Percentiles rank a stretch among this genome's conserved stretches.
These are phyloP conservation scores for Oscheius sp. DNA, from an alignment of 2,888 invertebrate species.

Conservation along the genomic window DNA sequence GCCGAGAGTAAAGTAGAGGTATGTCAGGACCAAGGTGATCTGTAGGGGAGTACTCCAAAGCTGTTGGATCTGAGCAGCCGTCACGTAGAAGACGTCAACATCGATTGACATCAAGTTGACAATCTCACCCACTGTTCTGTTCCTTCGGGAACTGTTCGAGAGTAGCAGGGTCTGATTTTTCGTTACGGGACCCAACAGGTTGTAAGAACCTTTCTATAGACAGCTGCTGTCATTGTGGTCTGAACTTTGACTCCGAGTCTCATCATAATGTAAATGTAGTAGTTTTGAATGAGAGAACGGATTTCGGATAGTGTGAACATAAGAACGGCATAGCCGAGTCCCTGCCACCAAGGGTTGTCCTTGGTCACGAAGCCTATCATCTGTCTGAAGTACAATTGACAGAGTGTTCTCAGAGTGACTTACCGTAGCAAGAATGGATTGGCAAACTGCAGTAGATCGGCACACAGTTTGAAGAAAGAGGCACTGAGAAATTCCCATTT, in stretches of 20 bases:
- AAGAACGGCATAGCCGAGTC: conserved; percentile 66
- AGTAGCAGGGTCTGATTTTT: conserved; percentile 74
- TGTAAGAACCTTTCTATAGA: conserved; percentile 75
- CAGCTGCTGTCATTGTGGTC: conserved; percentile 75
- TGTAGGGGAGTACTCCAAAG: conserved; percentile 74
- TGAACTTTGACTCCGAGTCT: conserved; percentile 76
- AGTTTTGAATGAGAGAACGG: conserved; percentile 76
- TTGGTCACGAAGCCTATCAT: conserved; percentile 74
- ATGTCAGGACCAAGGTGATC: conserved; percentile 69
- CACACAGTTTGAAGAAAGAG: conserved; percentile 74
- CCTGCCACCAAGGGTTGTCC: conserved; percentile 65
- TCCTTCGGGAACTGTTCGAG: conserved; percentile 75
- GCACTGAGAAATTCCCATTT: conserved; percentile 88
- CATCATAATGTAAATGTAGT: conserved; percentile 76
- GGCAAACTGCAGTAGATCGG: conserved; percentile 82
- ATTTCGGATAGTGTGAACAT: conserved; percentile 73
- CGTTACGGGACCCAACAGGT: no score
- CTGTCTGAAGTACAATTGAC: conserved; percentile 65
- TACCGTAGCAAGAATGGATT: conserved; percentile 90
- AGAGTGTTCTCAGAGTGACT: conserved; percentile 71
- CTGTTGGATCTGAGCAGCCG: conserved; percentile 72
- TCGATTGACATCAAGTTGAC: conserved; percentile 78
- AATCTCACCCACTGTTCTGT: conserved; percentile 77
- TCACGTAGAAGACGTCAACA: conserved; percentile 74
- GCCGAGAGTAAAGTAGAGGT: conserved; percentile 77